phyloP scores from a whole-genome alignment of 2,797 vertebrate genomes.

The Gadopsis bispinosus region DNA sequence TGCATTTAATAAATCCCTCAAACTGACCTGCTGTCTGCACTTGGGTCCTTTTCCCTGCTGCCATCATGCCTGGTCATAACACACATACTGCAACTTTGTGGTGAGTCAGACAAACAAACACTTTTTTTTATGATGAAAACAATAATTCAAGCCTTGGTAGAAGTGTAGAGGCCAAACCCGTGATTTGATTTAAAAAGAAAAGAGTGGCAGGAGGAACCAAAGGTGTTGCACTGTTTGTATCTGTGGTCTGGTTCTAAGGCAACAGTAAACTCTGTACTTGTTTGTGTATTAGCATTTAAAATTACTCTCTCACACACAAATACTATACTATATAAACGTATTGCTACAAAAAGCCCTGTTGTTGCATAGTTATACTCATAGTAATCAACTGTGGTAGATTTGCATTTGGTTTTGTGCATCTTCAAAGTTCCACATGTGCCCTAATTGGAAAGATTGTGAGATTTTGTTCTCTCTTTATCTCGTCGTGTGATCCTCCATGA shows the following conservation, averaged over 20 bases:
- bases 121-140: slow-evolving; percentile 16
- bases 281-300: slow-evolving; percentile 2
- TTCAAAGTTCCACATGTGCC: background rate
- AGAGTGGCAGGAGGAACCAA: background rate
- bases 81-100: background rate
- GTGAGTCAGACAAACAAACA: slow-evolving; percentile 44
- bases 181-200: slow-evolving; percentile 5
- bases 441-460: background rate
- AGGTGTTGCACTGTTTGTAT: slow-evolving; percentile 18
- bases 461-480: slow-evolving; percentile 20
- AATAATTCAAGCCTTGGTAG: background rate
- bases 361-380: slow-evolving; percentile 52
- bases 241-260: background rate
- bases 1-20: no score
- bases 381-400: background rate
- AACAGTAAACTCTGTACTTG: background rate
- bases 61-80: no score
- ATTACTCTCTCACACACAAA: background rate
- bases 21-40: no score
- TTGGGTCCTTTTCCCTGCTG: no score
- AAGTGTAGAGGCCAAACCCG: background rate
- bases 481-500: background rate
- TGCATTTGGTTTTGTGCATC: slow-evolving; percentile 17
- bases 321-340: background rate
- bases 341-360: slow-evolving; percentile 24